These are phyloP conservation scores for Podargus strigoides DNA, from an alignment of 2,797 vertebrate species.

Conservation along the genomic window DNA sequence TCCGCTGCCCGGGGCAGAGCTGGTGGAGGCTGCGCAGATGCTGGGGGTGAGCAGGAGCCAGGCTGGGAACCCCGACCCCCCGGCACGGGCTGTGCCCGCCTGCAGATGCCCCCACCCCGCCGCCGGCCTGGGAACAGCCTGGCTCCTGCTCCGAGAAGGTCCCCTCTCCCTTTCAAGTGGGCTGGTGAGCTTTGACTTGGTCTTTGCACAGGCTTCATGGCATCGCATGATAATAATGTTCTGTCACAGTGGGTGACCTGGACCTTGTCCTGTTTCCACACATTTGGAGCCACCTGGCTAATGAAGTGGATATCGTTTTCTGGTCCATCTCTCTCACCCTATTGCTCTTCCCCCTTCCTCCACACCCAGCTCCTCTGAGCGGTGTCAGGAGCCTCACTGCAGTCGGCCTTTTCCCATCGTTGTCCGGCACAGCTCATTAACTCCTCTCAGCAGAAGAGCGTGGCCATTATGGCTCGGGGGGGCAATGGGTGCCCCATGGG, in stretches of 20 bases:
- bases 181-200: conserved; percentile 56
- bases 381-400: conserved; percentile 48
- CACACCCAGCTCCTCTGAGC: neutral
- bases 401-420: conserved; percentile 68
- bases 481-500: conserved; percentile 35
- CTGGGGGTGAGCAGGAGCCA: accelerated
- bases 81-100: accelerated
- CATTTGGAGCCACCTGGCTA: conserved; percentile 64
- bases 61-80: neutral
- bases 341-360: conserved; percentile 43
- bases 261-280: conserved; percentile 86
- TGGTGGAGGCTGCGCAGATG: neutral
- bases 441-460: conserved; percentile 61
- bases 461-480: conserved; percentile 33
- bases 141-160: neutral
- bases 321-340: conserved; percentile 72
- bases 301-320: conserved; percentile 74
- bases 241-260: conserved; percentile 87
- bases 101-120: neutral
- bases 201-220: conserved; percentile 74
- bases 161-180: conserved; percentile 49
- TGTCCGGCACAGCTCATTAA: conserved; percentile 77
- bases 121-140: neutral
- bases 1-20: neutral
- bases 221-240: conserved; percentile 73